A percentile compares a stretch with the other conserved stretches of the same genome.
Conservation (phyloP, 1,140 invertebrate genomes). For the Zophobas atratus region DNA sequence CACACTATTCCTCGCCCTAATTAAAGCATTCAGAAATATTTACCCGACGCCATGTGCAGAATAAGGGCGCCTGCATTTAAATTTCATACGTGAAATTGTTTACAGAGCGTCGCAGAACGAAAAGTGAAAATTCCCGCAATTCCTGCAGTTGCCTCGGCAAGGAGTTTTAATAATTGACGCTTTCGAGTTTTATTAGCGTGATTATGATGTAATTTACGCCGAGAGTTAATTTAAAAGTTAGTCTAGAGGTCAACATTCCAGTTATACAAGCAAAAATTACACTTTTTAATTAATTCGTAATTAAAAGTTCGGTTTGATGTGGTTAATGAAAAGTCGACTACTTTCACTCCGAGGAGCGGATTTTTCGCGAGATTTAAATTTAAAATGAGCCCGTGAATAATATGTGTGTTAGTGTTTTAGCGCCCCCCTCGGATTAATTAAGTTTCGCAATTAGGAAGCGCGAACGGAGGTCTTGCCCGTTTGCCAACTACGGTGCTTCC, state of each 20-base stretch:
- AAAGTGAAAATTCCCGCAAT: no score
- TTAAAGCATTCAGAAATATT: slow-evolving; percentile 22
- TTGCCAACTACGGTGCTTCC: slow-evolving; percentile 25
- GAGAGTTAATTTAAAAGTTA: no score
- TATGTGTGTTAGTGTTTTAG: slow-evolving; percentile 35
- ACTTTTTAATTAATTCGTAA: no score
- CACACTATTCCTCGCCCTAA: slow-evolving; percentile 24
- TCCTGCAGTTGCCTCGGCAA: no score
- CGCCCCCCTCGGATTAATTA: slow-evolving; percentile 20
- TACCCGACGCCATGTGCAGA: neutral
- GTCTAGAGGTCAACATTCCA: no score
- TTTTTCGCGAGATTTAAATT: slow-evolving; percentile 5
- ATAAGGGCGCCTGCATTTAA: slow-evolving; percentile 29
- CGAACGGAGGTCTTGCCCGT: slow-evolving; percentile 19
- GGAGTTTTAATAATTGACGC: no score
- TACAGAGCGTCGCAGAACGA: no score
- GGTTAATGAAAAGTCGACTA: no score
- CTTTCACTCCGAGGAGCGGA: neutral
- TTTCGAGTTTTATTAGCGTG: no score
- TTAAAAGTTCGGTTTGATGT: no score
- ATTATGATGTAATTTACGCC: no score
- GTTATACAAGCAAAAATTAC: no score
- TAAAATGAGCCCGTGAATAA: slow-evolving; percentile 3
- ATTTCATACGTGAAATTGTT: neutral
- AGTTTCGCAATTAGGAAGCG: slow-evolving; percentile 32